These are phyloP conservation scores for Camponotus pennsylvanicus DNA, from an alignment of 1,140 invertebrate species.

Conservation along the genomic window DNA sequence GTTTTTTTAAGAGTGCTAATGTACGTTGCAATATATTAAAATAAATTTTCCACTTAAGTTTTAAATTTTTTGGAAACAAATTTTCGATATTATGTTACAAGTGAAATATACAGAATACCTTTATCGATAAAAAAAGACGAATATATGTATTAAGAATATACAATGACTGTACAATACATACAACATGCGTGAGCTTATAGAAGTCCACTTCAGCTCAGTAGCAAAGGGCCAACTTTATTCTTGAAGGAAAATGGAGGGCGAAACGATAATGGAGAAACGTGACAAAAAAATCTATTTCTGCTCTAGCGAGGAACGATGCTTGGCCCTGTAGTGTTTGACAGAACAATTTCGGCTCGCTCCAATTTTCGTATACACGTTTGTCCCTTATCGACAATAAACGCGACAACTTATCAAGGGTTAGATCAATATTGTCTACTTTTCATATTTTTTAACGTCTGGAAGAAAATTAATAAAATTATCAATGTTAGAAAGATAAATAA, in stretches of 20 bases:
- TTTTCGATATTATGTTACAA: background rate
- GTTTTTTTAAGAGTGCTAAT: background rate
- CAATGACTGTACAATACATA: background rate
- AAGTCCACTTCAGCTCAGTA: background rate
- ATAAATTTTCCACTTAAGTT: background rate
- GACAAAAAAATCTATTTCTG: constrained; percentile 45
- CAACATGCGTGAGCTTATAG: background rate
- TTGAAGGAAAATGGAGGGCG: constrained; percentile 39
- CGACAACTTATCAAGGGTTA: constrained; percentile 27
- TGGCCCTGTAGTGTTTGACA: constrained; percentile 23
- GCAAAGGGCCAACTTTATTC: constrained; percentile 8
- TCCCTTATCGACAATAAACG: constrained; percentile 42
- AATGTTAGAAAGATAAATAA: background rate
- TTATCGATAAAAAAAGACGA: background rate
- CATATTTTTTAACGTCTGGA: background rate
- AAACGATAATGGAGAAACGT: constrained; percentile 44
- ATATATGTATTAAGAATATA: background rate
- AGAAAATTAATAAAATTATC: background rate
- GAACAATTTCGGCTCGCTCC: constrained; percentile 47
- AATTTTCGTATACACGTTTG: constrained; percentile 20
- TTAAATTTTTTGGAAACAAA: background rate
- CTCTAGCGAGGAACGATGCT: background rate
- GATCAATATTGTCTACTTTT: background rate
- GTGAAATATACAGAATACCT: background rate
- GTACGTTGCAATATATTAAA: background rate